phyloP scores from a whole-genome alignment of 2,797 vertebrate genomes.

The Centropyge bicolor region DNA sequence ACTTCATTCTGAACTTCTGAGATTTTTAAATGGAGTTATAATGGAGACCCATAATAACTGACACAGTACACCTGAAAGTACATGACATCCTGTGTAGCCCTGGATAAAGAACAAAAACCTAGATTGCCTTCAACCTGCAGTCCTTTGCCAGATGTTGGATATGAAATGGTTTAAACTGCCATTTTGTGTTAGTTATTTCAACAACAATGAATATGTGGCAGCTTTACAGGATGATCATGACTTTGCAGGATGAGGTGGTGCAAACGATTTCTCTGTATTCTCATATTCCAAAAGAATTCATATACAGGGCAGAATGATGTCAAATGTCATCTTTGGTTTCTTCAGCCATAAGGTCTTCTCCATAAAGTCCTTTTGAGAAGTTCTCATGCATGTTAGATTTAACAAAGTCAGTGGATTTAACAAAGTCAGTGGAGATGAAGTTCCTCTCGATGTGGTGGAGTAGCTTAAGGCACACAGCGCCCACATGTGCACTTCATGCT shows the following conservation, averaged over 20 bases:
- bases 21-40: not conserved
- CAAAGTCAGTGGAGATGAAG: constrained; percentile 29
- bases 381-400: constrained; percentile 21
- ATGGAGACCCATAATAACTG: not conserved
- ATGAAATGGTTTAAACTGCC: not conserved
- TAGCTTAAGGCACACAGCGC: constrained; percentile 44
- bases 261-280: not conserved
- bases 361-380: constrained; percentile 15
- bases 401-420: constrained; percentile 8
- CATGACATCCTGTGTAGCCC: not conserved
- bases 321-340: constrained; percentile 13
- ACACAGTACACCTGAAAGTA: not conserved
- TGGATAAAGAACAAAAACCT: not conserved
- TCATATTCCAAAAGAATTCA: not conserved
- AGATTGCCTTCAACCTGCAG: not conserved
- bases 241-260: not conserved
- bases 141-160: not conserved
- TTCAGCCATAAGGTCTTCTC: constrained; percentile 2
- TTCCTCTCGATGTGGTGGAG: constrained; percentile 32
- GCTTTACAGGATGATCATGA: not conserved
- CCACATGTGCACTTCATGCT: constrained; percentile 61
- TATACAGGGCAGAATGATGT: not conserved
- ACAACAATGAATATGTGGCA: not conserved
- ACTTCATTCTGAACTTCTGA: not conserved
- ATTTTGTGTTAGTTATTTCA: not conserved